Conservation (phyloP, 2,888 invertebrate species). For the Pristionchus exspectatus region DNA sequence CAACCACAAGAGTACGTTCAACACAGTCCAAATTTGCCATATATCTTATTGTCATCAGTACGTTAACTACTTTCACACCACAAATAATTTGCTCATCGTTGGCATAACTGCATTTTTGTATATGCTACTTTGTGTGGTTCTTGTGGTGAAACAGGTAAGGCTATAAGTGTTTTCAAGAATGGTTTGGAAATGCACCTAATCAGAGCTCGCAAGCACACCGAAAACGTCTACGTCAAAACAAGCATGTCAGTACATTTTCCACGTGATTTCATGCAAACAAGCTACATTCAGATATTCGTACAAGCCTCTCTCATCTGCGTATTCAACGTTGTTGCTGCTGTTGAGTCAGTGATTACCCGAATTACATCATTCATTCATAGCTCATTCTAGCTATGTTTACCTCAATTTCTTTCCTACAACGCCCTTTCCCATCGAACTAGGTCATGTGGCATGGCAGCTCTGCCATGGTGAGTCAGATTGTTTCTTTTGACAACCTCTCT, state of each 20-base stretch:
- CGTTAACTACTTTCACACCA: not conserved
- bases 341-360: not conserved
- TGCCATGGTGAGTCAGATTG: not conserved
- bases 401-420: not conserved
- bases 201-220: conserved; percentile 9
- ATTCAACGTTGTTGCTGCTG: not conserved
- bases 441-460: not conserved
- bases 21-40: not conserved
- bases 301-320: conserved; percentile 18
- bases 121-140: not conserved
- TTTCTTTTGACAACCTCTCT: too few species aligned
- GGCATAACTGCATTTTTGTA: not conserved
- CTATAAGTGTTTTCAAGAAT: not conserved
- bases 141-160: conserved; percentile 2
- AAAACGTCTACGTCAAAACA: not conserved
- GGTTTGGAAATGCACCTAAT: not conserved
- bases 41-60: not conserved
- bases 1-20: not conserved
- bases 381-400: not conserved
- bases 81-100: not conserved
- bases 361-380: not conserved
- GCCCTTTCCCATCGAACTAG: not conserved
- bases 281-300: not conserved
- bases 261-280: not conserved
- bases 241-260: not conserved